These are phyloP conservation scores for Phyllotreta striolata DNA, from an alignment of 2,888 invertebrate genomes.

Conservation along the genomic window DNA sequence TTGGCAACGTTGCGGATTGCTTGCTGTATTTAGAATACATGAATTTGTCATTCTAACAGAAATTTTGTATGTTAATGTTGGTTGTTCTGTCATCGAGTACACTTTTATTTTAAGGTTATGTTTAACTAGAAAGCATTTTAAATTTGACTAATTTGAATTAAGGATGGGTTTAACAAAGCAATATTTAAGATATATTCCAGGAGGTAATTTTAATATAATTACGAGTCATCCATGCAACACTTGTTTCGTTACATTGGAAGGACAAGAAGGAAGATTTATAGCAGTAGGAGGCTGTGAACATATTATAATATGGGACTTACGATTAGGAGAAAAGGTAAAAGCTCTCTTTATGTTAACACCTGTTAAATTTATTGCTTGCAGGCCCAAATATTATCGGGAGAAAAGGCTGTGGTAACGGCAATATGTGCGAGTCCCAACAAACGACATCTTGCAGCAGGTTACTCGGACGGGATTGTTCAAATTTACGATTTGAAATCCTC, in stretches of 20 bases:
- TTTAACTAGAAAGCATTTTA: no score
- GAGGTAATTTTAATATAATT: constrained; percentile 88
- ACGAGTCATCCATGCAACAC: constrained; percentile 82
- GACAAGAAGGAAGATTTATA: constrained; percentile 82
- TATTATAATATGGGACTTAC: constrained; percentile 93
- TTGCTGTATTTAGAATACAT: no score
- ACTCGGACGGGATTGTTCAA: constrained; percentile 86
- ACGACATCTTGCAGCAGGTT: constrained; percentile 87
- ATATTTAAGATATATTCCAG: constrained; percentile 87
- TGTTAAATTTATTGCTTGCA: constrained; percentile 59
- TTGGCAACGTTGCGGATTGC: no score
- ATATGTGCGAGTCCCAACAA: constrained; percentile 80
- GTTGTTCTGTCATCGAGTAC: no score
- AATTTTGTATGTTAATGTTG: no score
- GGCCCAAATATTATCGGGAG: constrained; percentile 81
- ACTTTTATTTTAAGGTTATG: no score
- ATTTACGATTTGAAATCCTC: constrained; percentile 80
- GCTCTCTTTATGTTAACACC: constrained; percentile 1
- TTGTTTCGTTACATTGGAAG: constrained; percentile 78
- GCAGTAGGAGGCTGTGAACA: constrained; percentile 95
- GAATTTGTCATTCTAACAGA: no score
- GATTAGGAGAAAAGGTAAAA: constrained; percentile 79
- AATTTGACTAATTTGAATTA: neutral
- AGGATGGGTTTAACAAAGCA: constrained; percentile 91
- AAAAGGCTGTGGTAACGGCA: constrained; percentile 80